Evolutionary conservation across 1,140 invertebrate species (phyloP), one percentile per base, ranked within the genome.

Genomic region (Drosophila nikananu): DNA sequence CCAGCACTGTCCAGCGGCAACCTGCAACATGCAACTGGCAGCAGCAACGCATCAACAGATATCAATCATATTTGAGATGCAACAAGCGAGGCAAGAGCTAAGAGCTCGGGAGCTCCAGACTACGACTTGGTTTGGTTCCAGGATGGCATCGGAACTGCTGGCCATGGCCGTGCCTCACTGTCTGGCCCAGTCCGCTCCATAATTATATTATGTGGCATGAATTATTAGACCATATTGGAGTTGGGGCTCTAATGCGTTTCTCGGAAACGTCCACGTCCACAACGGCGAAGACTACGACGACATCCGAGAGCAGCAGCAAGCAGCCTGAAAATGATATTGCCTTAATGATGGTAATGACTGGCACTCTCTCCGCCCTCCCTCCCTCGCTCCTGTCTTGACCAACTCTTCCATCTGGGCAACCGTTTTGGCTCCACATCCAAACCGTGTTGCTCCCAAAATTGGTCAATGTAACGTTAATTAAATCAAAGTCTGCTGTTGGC

Each of bases 191-290:
- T 80, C 44, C 86, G 86, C 74, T 86, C 89, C 89, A 91, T 91
- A 91, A 91, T 91, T 89, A 91, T 89, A 91, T 91, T 91, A 91
- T 91, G 84, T 91, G 89, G 89, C 89, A 91, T 91, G 89, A 91
- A 91, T 91, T 91, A 91, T 91, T 91, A 91, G 89, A 91, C 89
- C 89, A 91, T 91, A 91, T 91, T 91, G 84, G 89, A 91, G 86
- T 72, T 27, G 27, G 27, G 83, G 70, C 67, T 77, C 84, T 91
- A 91, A 91, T 91, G 83, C 83, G 84, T 91, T 91, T 91, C 89
- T 91, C 79, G 84, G 89, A 91, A 91, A 91, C 77, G 81, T 67
- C 25, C 35, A 52, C 49, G 32, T 70, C 15, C 41, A 35, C 71
- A n/a, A 49, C 30, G 13, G 35, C 49, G 39, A 51, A 54, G 63